Evolutionary conservation across 1,140 invertebrate genomes (phyloP).

Genomic region (Bacillus rossius): DNA sequence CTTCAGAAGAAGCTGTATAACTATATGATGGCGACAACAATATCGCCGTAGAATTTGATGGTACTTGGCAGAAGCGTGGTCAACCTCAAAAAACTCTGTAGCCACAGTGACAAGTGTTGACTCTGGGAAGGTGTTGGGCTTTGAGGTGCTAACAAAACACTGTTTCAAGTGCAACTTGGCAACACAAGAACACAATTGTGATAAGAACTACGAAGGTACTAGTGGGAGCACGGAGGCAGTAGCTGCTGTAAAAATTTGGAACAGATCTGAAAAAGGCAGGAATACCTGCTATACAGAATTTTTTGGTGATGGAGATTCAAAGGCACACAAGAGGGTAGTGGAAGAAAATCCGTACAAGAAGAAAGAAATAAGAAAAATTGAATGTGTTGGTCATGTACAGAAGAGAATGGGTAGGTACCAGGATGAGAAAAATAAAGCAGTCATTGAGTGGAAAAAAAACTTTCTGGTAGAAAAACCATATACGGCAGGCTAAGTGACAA

Average conservation of each 20-base stretch:
- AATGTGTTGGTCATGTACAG: conserved; percentile 21
- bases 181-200: conserved; percentile 1
- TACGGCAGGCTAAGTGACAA: conserved; percentile 20
- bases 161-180: conserved; percentile 8
- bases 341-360: neutral
- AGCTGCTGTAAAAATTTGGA: conserved; percentile 7
- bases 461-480: conserved; percentile 6
- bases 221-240: conserved; percentile 14
- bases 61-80: conserved; percentile 17
- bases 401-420: conserved; percentile 20
- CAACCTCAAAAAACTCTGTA: conserved; percentile 8
- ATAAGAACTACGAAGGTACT: conserved; percentile 15
- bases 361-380: conserved; percentile 18
- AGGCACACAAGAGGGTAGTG: conserved; percentile 4
- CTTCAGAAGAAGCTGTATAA: conserved; percentile 5
- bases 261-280: neutral
- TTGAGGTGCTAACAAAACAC: conserved; percentile 10
- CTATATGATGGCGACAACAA: conserved; percentile 8
- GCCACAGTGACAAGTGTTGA: conserved; percentile 10
- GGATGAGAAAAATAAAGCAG: conserved; percentile 7
- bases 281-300: conserved; percentile 1
- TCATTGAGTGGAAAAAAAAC: neutral
- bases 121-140: conserved; percentile 11
- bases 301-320: neutral
- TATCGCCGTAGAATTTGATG: conserved; percentile 12